Evolutionary conservation across 2,888 invertebrate genomes (phyloP), one percentile per base, ranked within the genome.

Genomic region (Agapostemon virescens): DNA sequence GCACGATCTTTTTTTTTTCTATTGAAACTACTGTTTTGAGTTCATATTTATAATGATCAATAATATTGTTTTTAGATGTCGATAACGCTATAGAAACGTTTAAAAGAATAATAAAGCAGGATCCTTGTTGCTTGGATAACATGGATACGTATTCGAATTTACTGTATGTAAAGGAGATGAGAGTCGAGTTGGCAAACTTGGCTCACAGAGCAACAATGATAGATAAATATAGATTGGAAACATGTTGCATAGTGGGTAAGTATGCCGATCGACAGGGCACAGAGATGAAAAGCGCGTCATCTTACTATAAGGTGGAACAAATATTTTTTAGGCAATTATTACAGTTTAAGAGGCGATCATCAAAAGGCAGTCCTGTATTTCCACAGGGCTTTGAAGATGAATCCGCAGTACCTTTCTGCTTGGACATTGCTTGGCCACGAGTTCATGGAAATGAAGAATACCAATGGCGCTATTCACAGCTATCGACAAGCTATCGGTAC

Each of bases 361-460:
- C 98, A 98, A 90, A 98, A 98, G 93, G 98, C 99, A n/a, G 98
- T 99, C 15, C 94, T 98, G 88, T 99, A 99, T 93, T 99, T 99
- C 92, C 98, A 98, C 93, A 94, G 99, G 87, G 99, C 99, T 0
- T 93, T 99, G 23, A 97, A 98, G 92, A 93, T 99, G 9, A 98
- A 98, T 93, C 98, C 98, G 0, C 96, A 97, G 89, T 98, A 98
- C 93, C 93, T 98, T 68, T 97, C 98, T 0, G 99, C 98, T 0
- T 99, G 99, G 99, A 99, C 98, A 2, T 94, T 99, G 63, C 98
- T 99, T 96, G 99, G 99, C 0, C 99, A 99, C 92, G 99, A 99
- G 93, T 99, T 97, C 93, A 98, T 99, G 96, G 99, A 99, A 93
- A 95, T 99, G 93, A 99, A 99, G 93, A 99, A 99, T 93, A 98